These are phyloP conservation scores for Strix uralensis DNA, from an alignment of 2,113 vertebrate species.

Conservation along the genomic window DNA sequence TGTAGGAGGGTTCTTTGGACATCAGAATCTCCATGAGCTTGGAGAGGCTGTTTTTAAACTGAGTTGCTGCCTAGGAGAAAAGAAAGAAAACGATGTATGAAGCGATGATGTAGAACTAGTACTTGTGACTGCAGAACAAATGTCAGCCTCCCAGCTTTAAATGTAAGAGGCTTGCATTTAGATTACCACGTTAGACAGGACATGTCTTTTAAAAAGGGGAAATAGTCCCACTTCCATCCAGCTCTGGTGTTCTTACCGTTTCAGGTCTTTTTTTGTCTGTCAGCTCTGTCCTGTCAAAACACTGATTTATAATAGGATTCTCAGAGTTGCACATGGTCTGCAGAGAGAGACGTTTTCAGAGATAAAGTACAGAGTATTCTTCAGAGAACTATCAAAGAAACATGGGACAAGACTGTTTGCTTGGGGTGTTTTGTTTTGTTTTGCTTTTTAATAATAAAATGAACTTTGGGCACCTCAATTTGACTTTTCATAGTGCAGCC, in stretches of 20 bases:
- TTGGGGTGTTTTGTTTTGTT: not conserved
- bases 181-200: fast-evolving
- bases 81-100: not conserved
- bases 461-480: not conserved
- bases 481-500: not conserved
- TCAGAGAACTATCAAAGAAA: not conserved
- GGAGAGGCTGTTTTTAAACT: conserved; percentile 94
- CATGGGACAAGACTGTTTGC: not conserved
- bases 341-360: not conserved
- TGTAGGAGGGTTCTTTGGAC: conserved; percentile 97
- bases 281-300: conserved; percentile 89
- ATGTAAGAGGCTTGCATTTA: not conserved
- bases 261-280: conserved; percentile 96
- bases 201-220: not conserved
- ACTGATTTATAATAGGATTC: conserved; percentile 91
- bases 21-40: conserved; percentile 98
- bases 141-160: not conserved
- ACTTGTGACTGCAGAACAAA: not conserved
- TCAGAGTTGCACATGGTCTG: conserved; percentile 94
- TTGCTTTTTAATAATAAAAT: not conserved
- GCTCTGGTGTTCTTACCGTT: conserved; percentile 79
- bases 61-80: conserved; percentile 86
- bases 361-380: not conserved
- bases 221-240: not conserved
- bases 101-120: not conserved